A percentile compares a stretch with the other conserved stretches of the same genome.
Evolutionary conservation across 2,888 invertebrate genomes (phyloP).

Genomic region (Cryptus viduatorius): DNA sequence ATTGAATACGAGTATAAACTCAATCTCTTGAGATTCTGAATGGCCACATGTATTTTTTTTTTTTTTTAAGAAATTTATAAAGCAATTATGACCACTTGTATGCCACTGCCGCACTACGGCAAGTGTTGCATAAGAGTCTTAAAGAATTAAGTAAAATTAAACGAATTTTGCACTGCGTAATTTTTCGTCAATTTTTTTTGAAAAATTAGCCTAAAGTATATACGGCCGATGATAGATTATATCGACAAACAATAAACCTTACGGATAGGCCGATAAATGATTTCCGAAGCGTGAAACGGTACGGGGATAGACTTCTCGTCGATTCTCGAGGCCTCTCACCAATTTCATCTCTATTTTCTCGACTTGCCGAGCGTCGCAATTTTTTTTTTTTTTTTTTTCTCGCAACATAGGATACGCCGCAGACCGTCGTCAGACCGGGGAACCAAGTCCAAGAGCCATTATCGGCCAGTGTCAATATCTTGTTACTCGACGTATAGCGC

Average conservation of each 20-base stretch:
- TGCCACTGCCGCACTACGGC: no score
- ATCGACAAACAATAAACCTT: slow-evolving; percentile 62
- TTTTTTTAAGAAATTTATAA: no score
- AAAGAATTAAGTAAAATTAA: neutral
- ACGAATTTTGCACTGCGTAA: neutral
- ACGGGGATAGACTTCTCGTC: slow-evolving; percentile 67
- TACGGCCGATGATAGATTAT: slow-evolving; percentile 23
- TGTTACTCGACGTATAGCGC: slow-evolving; percentile 78
- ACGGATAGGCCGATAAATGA: slow-evolving; percentile 68
- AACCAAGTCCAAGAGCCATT: slow-evolving; percentile 77
- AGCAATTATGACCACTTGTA: no score
- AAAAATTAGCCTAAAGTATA: neutral
- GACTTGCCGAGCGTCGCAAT: slow-evolving; percentile 68
- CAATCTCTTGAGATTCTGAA: no score
- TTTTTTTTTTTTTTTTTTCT: neutral
- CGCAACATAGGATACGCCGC: slow-evolving; percentile 61
- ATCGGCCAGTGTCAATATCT: slow-evolving; percentile 82
- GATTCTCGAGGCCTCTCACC: slow-evolving; percentile 76
- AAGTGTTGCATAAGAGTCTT: no score
- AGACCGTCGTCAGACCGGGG: slow-evolving; percentile 73
- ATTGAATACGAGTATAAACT: no score
- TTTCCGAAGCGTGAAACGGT: slow-evolving; percentile 78
- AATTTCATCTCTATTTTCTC: slow-evolving; percentile 81
- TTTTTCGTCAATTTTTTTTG: no score
- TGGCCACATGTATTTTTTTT: no score